Conservation (phyloP, 2,797 vertebrate genomes). For the Cryptoblepharus egeriae region DNA sequence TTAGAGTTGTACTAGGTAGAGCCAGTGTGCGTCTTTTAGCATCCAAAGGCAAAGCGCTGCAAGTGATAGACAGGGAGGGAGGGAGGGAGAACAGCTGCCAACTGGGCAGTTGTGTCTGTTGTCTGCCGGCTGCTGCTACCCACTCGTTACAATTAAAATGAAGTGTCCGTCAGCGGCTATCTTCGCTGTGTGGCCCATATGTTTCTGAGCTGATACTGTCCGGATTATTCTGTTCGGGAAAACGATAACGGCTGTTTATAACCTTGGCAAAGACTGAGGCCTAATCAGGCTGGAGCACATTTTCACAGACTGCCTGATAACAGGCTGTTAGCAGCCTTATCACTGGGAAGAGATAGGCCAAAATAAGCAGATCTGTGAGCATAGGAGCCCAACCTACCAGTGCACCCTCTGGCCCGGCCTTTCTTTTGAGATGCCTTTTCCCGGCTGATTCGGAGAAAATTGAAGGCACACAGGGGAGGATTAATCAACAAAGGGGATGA, state of each 20-base stretch:
- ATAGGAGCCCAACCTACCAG: slow-evolving; percentile 80
- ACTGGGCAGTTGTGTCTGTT: slow-evolving; percentile 75
- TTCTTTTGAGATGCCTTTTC: slow-evolving; percentile 79
- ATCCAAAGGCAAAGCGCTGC: slow-evolving; percentile 10
- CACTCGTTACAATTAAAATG: slow-evolving; percentile 93
- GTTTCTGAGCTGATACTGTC: slow-evolving; percentile 96
- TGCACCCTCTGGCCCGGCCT: slow-evolving; percentile 75
- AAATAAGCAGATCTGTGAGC: slow-evolving; percentile 85
- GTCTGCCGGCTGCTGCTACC: slow-evolving; percentile 82
- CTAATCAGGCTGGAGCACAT: slow-evolving; percentile 99
- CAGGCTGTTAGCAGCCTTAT: slow-evolving; percentile 96
- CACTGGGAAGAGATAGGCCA: slow-evolving; percentile 86
- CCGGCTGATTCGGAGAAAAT: slow-evolving; percentile 59
- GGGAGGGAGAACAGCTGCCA: slow-evolving; percentile 68
- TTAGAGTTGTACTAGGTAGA: slow-evolving; percentile 28
- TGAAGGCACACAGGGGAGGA: slow-evolving; percentile 57
- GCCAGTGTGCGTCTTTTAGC: neutral
- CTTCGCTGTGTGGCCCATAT: slow-evolving; percentile 96
- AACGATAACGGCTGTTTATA: slow-evolving; percentile 99
- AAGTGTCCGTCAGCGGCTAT: slow-evolving; percentile 94
- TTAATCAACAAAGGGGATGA: slow-evolving; percentile 62
- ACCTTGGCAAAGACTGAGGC: slow-evolving; percentile 96
- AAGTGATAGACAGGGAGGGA: neutral
- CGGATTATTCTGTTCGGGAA: slow-evolving; percentile 95
- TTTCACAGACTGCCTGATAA: slow-evolving; percentile 96